A percentile compares a stretch with the other conserved stretches of the same genome.
Conservation (phyloP, 1,140 invertebrate genomes). For the Lepidurus packardi region DNA sequence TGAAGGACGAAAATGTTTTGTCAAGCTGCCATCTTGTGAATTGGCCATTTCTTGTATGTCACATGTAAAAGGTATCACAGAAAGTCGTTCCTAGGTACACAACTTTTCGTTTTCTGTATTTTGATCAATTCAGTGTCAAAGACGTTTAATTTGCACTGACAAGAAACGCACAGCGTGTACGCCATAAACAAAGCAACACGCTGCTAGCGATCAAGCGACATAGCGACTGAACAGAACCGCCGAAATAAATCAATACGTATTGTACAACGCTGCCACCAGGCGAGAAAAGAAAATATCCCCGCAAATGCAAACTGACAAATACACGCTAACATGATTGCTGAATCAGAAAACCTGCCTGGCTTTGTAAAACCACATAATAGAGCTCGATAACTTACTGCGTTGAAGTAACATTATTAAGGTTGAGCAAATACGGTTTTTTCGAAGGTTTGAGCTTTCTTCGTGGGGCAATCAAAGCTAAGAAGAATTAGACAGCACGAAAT, state of each 20-base stretch:
- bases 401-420: no score
- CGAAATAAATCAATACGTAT: slow-evolving; percentile 1
- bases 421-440: no score
- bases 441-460: no score
- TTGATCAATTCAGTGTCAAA: neutral
- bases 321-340: no score
- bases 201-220: slow-evolving; percentile 6
- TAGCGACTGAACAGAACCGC: neutral
- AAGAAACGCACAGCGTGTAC: neutral
- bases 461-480: no score
- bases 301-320: neutral
- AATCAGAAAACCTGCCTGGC: no score
- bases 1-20: slow-evolving; percentile 91
- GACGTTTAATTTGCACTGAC: neutral
- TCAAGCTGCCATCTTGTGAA: slow-evolving; percentile 87
- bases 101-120: neutral
- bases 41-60: slow-evolving; percentile 55
- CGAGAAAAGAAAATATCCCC: neutral
- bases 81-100: neutral
- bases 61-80: neutral
- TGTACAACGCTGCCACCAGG: neutral
- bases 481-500: no score
- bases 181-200: slow-evolving; percentile 11
- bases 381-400: no score
- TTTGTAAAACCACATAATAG: no score